A percentile compares a stretch with the other conserved stretches of the same genome.
Conservation (phyloP, 2,888 invertebrate species). For the Pterostichus madidus region DNA sequence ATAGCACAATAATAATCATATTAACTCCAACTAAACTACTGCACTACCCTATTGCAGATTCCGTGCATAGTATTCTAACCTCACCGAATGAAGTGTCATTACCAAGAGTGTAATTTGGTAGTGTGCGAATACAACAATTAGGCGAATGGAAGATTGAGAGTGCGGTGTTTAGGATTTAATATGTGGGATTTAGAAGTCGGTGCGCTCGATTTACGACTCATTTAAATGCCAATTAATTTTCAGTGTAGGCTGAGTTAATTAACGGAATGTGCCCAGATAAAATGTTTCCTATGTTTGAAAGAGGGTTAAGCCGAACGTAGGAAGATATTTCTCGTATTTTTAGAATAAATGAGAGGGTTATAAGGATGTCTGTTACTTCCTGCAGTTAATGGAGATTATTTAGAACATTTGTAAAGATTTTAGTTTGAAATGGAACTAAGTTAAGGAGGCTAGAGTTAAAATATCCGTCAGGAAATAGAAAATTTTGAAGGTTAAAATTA, state of each 20-base stretch:
- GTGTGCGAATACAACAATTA: slow-evolving; percentile 12
- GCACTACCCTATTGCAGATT: background rate
- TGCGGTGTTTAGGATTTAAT: slow-evolving; percentile 41
- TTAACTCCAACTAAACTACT: background rate
- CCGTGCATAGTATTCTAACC: slow-evolving; percentile 21
- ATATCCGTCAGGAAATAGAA: background rate
- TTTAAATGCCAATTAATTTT: slow-evolving; percentile 57
- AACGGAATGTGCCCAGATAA: slow-evolving; percentile 33
- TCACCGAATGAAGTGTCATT: slow-evolving; percentile 20
- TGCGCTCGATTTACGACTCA: slow-evolving; percentile 35
- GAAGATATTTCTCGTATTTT: slow-evolving; percentile 14
- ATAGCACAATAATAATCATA: slow-evolving; percentile 11
- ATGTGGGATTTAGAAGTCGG: slow-evolving; percentile 38
- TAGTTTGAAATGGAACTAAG: background rate
- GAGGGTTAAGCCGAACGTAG: slow-evolving; percentile 35
- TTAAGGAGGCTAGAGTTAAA: background rate
- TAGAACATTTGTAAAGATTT: slow-evolving; percentile 19
- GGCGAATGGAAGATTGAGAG: slow-evolving; percentile 15
- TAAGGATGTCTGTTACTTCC: slow-evolving; percentile 22
- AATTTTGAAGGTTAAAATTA: background rate
- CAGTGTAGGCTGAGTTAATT: slow-evolving; percentile 36
- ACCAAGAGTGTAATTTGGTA: slow-evolving; percentile 11
- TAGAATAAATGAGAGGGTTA: slow-evolving; percentile 13
- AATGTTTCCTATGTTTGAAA: slow-evolving; percentile 36
- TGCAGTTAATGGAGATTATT: slow-evolving; percentile 30